Conservation (phyloP, 2,113 vertebrate genomes). For the Mionectes macconnelli region DNA sequence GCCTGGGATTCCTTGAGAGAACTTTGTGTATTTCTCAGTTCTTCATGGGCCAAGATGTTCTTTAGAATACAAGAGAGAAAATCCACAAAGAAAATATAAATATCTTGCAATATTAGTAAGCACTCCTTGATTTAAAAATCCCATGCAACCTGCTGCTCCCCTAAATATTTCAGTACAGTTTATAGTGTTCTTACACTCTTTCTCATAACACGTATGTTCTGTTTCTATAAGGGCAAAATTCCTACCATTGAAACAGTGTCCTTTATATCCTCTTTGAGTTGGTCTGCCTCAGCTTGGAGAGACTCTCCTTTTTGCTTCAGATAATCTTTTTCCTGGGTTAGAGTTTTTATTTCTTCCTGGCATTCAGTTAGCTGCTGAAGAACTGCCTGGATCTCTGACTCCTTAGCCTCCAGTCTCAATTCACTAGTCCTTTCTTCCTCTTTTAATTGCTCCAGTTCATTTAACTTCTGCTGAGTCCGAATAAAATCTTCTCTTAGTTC, state of each 20-base stretch:
- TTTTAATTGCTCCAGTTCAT: constrained; percentile 60
- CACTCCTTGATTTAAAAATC: background rate
- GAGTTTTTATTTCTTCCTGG: constrained; percentile 33
- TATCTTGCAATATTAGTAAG: background rate
- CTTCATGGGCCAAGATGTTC: constrained; percentile 73
- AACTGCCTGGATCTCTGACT: constrained; percentile 29
- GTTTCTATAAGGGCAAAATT: background rate
- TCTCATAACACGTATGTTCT: background rate
- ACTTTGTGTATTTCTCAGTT: constrained; percentile 56
- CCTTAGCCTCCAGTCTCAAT: background rate
- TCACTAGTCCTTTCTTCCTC: constrained; percentile 13
- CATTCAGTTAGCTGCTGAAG: constrained; percentile 43
- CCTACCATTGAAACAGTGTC: constrained; percentile 70
- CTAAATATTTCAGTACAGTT: background rate
- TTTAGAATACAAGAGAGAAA: constrained; percentile 9
- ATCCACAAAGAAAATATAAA: background rate
- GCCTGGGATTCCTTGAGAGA: constrained; percentile 63
- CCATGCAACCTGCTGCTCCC: background rate
- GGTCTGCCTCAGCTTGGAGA: constrained; percentile 64
- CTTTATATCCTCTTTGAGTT: constrained; percentile 71
- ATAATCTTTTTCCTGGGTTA: constrained; percentile 58
- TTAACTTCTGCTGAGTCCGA: constrained; percentile 30
- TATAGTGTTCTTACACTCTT: background rate
- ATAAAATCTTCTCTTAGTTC: constrained; percentile 55
- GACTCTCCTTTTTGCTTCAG: constrained; percentile 51